Evolutionary conservation across 2,113 vertebrate species (phyloP), one percentile per base, ranked within the genome.

Genomic region (Serinus canaria): DNA sequence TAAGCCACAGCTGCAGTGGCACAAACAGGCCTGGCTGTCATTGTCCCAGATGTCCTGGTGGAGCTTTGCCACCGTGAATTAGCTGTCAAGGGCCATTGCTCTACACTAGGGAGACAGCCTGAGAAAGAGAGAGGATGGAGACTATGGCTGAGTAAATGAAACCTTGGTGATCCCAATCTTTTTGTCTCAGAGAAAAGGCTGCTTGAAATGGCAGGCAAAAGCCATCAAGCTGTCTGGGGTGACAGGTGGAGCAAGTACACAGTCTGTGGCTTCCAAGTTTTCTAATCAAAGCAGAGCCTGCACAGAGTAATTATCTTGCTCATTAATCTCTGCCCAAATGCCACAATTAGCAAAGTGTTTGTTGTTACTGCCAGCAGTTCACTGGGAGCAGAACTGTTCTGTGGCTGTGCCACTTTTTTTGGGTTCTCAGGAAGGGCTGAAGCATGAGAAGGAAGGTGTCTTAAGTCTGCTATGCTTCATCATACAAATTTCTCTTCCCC

Each of bases 251-350:
- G 93, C 80, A 98, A 96, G 23, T 96, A 87, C 55, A 96, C 83
- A 0, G 94, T 92, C 52, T 97, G 96, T 24, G 91, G 96, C 76
- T 98, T 98, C 97, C 97, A 98, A 30, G 94, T 96, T 88, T 93
- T 97, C 91, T 97, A 46, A 44, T 84, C 86, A 91, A 96, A 97
- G 83, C 84, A 94, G 94, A 98, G 96, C 25, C 97, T 95, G 96
- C 97, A 97, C 2, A 96, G 96, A 10, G 97, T 96, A 23, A 97
- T 67, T 11, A 92, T 94, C 17, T 98, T 98, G 37, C 96, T 97
- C 44, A 93, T 43, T 14, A 97, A 35, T 53, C 98, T 97, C 64
- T 98, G 56, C 7, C 80, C 8, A 58, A 97, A 97, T 93, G 97
- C 96, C 10, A 66, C 58, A 13, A 69, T 13, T 75, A 97, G 59